These are phyloP conservation scores for Lemur catta DNA, from an alignment of 2,797 vertebrate species.

Conservation along the genomic window DNA sequence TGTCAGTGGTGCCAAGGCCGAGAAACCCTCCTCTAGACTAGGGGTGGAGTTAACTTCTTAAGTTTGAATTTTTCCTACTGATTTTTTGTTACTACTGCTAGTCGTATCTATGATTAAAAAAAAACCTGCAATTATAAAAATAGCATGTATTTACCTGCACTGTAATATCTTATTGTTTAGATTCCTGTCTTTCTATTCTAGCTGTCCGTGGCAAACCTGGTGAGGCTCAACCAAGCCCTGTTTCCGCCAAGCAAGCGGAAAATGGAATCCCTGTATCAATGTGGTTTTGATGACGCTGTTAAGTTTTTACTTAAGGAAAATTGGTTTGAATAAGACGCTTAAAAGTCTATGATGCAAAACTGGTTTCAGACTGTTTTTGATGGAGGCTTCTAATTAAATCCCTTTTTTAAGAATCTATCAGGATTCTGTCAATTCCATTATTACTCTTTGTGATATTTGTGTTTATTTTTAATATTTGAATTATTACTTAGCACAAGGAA, in stretches of 20 bases:
- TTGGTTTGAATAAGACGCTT: constrained; percentile 79
- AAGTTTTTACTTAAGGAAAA: constrained; percentile 86
- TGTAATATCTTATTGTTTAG: accelerated
- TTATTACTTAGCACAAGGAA: neutral
- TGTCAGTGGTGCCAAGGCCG: accelerated
- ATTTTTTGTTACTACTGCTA: neutral
- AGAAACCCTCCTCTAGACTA: accelerated
- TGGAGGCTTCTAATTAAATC: neutral
- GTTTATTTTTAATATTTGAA: neutral
- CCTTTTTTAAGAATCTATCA: neutral
- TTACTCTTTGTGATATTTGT: neutral
- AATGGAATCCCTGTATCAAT: constrained; percentile 85
- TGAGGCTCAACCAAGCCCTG: constrained; percentile 88
- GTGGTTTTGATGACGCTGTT: constrained; percentile 88
- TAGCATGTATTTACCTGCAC: accelerated
- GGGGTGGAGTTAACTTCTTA: no score
- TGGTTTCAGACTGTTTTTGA: neutral
- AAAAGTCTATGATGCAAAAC: accelerated
- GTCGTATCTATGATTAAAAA: neutral
- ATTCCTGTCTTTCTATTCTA: constrained; percentile 62
- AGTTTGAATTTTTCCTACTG: neutral
- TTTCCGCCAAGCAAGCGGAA: constrained; percentile 87
- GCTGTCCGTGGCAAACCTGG: constrained; percentile 89
- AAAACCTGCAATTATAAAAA: accelerated
- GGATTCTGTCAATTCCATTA: neutral